A percentile compares a stretch with the other conserved stretches of the same genome.
phyloP scores from a whole-genome alignment of 2,797 vertebrate genomes.

The Lepus townsendii region DNA sequence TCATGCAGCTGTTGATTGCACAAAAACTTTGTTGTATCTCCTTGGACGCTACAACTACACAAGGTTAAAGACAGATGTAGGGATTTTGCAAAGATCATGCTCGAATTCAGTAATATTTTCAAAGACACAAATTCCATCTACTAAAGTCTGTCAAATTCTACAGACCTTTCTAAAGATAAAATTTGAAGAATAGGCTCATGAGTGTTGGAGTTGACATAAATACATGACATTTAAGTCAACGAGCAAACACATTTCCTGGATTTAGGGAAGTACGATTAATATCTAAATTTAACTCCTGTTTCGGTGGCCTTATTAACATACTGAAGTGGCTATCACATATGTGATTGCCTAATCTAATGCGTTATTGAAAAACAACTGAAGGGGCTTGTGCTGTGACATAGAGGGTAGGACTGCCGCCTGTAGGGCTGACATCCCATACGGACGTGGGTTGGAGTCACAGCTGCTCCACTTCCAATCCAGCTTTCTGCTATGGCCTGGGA shows the following conservation, averaged over 20 bases:
- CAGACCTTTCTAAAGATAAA: not conserved
- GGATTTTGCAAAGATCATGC: not conserved
- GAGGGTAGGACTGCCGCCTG: too few relatives aligned
- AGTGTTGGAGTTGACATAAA: not conserved
- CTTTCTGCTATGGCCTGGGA: too few relatives aligned
- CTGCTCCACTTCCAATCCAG: too few relatives aligned
- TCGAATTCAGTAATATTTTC: conserved; percentile 36
- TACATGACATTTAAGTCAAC: conserved; percentile 11
- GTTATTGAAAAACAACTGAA: not conserved
- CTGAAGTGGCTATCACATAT: not conserved
- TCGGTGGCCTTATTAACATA: not conserved
- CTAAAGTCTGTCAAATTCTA: not conserved
- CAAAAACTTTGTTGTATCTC: conserved; percentile 44
- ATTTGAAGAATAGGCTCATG: conserved; percentile 2
- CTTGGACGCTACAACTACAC: not conserved
- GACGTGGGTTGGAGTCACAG: too few relatives aligned
- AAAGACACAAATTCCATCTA: conserved; percentile 16
- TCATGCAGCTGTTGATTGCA: not conserved
- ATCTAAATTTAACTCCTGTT: conserved; percentile 4
- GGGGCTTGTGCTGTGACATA: too few relatives aligned
- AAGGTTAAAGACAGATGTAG: not conserved
- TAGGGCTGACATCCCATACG: too few relatives aligned
- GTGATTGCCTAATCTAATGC: not conserved
- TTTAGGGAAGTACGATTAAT: not conserved
- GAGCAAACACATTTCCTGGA: not conserved